Evolutionary conservation across 2,113 vertebrate species (phyloP).

Genomic region (Thamnaconus septentrionalis): DNA sequence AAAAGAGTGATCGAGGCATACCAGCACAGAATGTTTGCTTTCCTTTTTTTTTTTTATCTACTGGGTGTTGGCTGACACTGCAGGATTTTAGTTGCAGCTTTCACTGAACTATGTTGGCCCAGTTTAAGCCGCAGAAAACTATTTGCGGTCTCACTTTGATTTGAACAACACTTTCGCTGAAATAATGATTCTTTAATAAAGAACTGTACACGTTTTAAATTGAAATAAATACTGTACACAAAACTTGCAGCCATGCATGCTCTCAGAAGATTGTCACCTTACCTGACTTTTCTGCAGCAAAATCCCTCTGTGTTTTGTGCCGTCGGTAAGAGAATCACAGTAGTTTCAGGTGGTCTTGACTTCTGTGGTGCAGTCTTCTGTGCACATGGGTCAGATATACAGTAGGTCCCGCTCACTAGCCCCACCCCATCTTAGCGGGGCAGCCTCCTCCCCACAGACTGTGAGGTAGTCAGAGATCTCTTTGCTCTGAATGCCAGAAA

Average conservation of each 20-base stretch:
- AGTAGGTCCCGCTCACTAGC: slow-evolving; percentile 11
- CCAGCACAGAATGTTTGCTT: slow-evolving; percentile 41
- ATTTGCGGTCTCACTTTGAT: background rate
- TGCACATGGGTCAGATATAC: slow-evolving; percentile 36
- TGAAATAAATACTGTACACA: too few species aligned
- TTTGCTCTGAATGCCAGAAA: slow-evolving; percentile 15
- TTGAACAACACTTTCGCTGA: background rate
- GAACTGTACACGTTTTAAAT: background rate
- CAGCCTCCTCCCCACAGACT: slow-evolving; percentile 19
- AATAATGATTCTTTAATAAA: too few species aligned
- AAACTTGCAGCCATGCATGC: background rate
- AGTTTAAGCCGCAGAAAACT: too few species aligned
- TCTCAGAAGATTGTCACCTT: background rate
- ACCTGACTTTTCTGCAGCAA: slow-evolving; percentile 24
- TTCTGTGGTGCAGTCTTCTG: slow-evolving; percentile 5
- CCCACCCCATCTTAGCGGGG: slow-evolving; percentile 27
- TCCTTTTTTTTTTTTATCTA: slow-evolving; percentile 15
- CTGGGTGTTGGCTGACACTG: slow-evolving; percentile 32
- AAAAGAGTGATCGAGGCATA: slow-evolving; percentile 26
- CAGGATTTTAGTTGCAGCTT: background rate
- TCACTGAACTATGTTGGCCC: background rate
- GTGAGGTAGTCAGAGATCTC: background rate
- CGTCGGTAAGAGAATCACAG: background rate
- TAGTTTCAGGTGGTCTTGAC: slow-evolving; percentile 9
- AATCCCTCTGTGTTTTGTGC: background rate